Evolutionary conservation across 2,113 vertebrate genomes (phyloP), one percentile per base, ranked within the genome.

Genomic region (Genyomyrus donnyi): DNA sequence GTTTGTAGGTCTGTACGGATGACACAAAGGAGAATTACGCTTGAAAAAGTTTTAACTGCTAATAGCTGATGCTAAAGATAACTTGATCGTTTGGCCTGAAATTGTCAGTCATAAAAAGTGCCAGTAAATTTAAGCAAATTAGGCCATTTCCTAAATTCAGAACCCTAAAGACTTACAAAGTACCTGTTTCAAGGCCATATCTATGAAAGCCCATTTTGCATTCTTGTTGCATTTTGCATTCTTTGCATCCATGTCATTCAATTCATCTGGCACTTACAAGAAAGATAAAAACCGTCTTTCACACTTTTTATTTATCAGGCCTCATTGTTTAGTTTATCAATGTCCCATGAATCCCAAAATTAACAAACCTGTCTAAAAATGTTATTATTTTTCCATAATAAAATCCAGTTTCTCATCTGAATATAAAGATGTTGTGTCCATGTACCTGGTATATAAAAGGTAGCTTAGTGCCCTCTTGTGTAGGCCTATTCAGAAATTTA

Each of bases 71-170:
- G 45, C 80, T 84, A 84, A 84, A 84, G 80, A 84, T 84, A 84
- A 84, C 80, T 48, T 84, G 45, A 84, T 84, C 39, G 42, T 46
- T 46, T 84, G 80, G 80, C 80, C 80, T 84, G 80, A 84, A 84
- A 84, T 84, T 84, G 80, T 84, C 80, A 48, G 35, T 84, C 80
- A 84, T 84, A 48, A 84, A 84, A 77, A 46, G 42, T 84, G 42
- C 80, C 80, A 84, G 80, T 48, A 84, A 84, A 84, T 84, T 21
- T 84, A 84, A 84, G 17, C 19, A 46, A 84, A 84, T 84, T 45
- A 84, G 80, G 80, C 39, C 80, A 84, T 39, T 84, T 48, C 80
- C 80, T 84, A 84, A 84, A 84, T 84, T 84, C 80, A 84, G 80
- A 46, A 24, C 42, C 80, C 42, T 84, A 39, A 46, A 48, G 80